These are phyloP conservation scores for Girardinus metallicus DNA, from an alignment of 2,797 vertebrate species.

Conservation along the genomic window DNA sequence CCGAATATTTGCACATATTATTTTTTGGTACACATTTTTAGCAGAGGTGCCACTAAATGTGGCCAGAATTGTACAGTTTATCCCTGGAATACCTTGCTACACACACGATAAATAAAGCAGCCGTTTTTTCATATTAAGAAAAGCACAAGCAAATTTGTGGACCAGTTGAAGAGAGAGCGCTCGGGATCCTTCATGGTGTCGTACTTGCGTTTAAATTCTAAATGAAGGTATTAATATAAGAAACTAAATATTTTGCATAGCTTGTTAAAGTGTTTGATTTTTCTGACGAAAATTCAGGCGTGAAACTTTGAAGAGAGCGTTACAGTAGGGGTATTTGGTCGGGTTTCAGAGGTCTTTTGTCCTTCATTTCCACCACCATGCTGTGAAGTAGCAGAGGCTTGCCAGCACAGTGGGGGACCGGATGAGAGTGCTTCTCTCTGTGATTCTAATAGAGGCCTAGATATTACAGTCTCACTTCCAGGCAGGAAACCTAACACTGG, in stretches of 20 bases:
- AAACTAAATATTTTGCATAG: not conserved
- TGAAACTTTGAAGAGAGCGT: not conserved
- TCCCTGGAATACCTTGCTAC: not conserved
- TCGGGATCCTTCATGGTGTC: not conserved
- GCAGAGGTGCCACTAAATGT: not conserved
- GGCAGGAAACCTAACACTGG: slow-evolving; percentile 72
- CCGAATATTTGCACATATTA: not conserved
- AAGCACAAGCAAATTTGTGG: not conserved
- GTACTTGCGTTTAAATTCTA: not conserved
- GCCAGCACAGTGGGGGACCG: slow-evolving; percentile 69
- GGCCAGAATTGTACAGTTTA: not conserved
- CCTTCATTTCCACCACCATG: slow-evolving; percentile 53
- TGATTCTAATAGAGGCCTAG: slow-evolving; percentile 72
- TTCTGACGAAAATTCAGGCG: not conserved
- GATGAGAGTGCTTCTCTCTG: slow-evolving; percentile 58
- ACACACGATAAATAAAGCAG: not conserved
- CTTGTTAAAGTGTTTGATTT: not conserved
- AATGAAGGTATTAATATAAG: not conserved
- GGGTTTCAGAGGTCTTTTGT: slow-evolving; percentile 45
- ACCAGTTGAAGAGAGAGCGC: not conserved
- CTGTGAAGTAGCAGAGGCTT: slow-evolving; percentile 69
- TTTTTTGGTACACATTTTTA: not conserved
- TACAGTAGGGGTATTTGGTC: slow-evolving; percentile 1
- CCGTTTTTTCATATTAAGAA: not conserved
- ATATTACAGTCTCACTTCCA: slow-evolving; percentile 75